Evolutionary conservation across 2,113 vertebrate genomes (phyloP).

Genomic region (Varanus komodoensis): DNA sequence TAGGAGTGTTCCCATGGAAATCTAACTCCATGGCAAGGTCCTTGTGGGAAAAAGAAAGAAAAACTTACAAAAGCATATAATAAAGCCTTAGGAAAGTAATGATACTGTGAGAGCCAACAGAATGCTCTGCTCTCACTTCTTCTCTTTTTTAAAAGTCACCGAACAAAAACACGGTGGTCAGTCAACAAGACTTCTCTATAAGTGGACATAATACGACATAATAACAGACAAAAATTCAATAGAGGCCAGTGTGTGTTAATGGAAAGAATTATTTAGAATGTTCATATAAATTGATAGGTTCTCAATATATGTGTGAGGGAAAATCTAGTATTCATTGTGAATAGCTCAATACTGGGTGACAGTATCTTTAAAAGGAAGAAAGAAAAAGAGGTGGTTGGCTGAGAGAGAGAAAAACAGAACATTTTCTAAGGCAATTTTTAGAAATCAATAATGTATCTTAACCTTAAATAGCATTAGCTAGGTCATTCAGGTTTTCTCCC

Average conservation of each 20-base stretch:
- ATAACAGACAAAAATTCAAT: neutral
- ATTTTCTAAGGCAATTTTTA: neutral
- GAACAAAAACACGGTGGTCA: neutral
- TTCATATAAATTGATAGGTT: constrained; percentile 11
- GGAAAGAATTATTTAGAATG: constrained; percentile 21
- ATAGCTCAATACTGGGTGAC: neutral
- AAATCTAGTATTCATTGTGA: constrained; percentile 8
- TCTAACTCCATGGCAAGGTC: neutral
- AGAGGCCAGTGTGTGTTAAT: constrained; percentile 1
- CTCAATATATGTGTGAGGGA: neutral
- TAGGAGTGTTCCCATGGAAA: constrained; percentile 9
- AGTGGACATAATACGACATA: neutral
- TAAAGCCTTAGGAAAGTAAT: constrained; percentile 14
- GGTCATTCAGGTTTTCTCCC: neutral
- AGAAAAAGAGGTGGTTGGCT: neutral
- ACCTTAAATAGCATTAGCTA: neutral
- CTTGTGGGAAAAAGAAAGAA: neutral
- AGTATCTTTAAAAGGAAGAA: neutral
- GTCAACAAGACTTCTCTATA: constrained; percentile 4
- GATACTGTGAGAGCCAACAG: neutral
- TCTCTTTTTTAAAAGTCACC: neutral
- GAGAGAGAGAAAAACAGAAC: neutral
- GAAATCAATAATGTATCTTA: neutral
- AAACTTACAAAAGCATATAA: neutral
- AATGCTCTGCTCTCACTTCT: too few species aligned